These are phyloP conservation scores for Amaurobius ferox DNA, from an alignment of 2,888 invertebrate genomes.

Conservation along the genomic window DNA sequence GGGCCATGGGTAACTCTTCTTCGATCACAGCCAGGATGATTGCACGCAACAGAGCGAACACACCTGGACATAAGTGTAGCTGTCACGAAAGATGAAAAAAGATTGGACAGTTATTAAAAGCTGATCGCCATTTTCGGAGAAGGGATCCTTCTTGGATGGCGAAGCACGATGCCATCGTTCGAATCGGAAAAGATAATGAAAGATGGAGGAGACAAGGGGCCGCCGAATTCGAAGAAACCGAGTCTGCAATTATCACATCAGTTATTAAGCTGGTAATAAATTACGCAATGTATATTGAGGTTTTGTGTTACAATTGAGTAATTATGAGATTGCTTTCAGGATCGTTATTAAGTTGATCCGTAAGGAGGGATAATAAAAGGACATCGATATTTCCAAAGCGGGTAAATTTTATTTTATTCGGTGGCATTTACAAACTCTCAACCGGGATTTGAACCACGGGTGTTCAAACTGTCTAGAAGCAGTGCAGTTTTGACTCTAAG, in stretches of 20 bases:
- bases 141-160: not conserved
- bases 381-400: no score
- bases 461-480: no score
- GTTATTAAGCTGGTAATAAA: not conserved
- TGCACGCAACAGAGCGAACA: not conserved
- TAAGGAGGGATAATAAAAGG: no score
- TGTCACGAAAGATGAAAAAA: constrained; percentile 31
- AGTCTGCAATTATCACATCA: not conserved
- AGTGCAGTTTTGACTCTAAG: no score
- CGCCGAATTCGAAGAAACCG: not conserved
- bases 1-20: not conserved
- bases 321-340: not conserved
- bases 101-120: constrained; percentile 6
- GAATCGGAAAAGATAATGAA: no score
- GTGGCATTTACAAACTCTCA: no score
- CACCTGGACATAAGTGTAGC: constrained; percentile 33
- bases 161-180: not conserved
- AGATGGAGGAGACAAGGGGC: no score
- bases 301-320: not conserved
- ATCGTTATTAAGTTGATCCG: not conserved
- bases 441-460: no score
- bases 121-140: not conserved
- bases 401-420: no score
- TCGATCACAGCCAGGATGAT: not conserved
- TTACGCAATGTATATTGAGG: not conserved